Percentiles rank a stretch among this genome's conserved stretches.
These are phyloP conservation scores for Bothrops jararaca DNA, from an alignment of 2,113 vertebrate genomes.

Conservation along the genomic window DNA sequence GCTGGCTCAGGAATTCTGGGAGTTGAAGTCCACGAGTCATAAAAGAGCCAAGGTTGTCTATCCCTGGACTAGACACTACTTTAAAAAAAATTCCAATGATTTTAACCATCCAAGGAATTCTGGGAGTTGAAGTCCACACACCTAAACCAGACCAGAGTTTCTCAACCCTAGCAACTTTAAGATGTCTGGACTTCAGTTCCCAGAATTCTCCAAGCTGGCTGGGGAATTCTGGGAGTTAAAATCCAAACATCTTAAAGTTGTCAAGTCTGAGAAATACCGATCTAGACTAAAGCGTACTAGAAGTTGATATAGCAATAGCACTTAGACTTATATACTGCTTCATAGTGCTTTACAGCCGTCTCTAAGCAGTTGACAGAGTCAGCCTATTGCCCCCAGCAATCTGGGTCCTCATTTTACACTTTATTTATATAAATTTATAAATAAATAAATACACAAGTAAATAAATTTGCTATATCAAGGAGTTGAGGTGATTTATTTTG, in stretches of 20 bases:
- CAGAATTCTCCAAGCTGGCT: background rate
- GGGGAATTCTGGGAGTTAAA: background rate
- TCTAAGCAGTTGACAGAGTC: background rate
- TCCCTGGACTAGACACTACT: no score
- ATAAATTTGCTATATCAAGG: background rate
- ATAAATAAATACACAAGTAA: background rate
- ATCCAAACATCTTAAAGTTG: background rate
- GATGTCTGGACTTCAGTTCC: background rate
- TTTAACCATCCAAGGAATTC: background rate
- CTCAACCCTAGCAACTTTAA: background rate
- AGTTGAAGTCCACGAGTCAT: background rate
- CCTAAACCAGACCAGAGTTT: background rate
- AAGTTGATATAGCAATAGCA: background rate
- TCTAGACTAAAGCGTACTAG: background rate
- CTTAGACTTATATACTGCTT: background rate
- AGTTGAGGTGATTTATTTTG: background rate
- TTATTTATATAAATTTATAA: background rate
- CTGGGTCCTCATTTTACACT: background rate
- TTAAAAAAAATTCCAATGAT: no score
- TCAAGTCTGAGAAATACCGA: background rate
- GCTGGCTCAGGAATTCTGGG: background rate
- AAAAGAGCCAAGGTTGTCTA: no score
- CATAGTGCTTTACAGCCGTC: background rate
- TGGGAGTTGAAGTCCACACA: background rate
- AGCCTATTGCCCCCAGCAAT: background rate